Base-by-base conservation (phyloP, 1,140 invertebrate species). In the Zaprionus lachaisei region DNA sequence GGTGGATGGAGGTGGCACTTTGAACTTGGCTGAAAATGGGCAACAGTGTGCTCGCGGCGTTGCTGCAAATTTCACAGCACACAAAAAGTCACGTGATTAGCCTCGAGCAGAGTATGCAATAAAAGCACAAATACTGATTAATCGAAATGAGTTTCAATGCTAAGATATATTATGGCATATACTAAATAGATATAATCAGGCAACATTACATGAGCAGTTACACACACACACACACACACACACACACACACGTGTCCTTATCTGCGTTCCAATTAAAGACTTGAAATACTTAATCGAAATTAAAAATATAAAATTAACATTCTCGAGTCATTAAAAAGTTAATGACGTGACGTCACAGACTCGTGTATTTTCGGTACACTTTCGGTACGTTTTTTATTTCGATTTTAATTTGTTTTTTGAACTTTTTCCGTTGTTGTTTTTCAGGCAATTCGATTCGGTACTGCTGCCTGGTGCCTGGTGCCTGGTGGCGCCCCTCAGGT, bases 1-100 rank as follows among this genome's bases (percentile, higher is more conserved):
- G 44, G 34, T 15, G 12, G 12, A 24, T 31, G 62, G 49, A 5
- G 51, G 37, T 55, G 34, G 62, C 62, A 57, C 64, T 67, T 26
- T 84, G 78, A 85, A 85, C 81, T 83, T 83, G 82, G 58, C 49
- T 74, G 83, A 77, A 87, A 71, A 69, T 37, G 60, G 83, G 83
- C 83, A 86, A 85, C 82, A 57, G 31, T 60, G 73, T 68, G 31
- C 58, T 28, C 7, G 22, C 37, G 24, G 12, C 41, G 41, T 17
- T 38, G 28, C 5, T 60, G 11, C 20, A 28, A 55, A 22, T 49
- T 49, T 20, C 47, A 49, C 47, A 24, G 41, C 41, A 14, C 41
- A 14, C 12, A 15, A 38, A 38, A 38, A 38, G 41, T 47, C 41
- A 47, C 41, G 41, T 47, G 41, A 44, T 44, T 44, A 14, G 37